Percentiles rank a stretch among this genome's conserved stretches.
These are phyloP conservation scores for Corythornis leucogaster DNA, from an alignment of 2,797 vertebrate genomes.

Conservation along the genomic window DNA sequence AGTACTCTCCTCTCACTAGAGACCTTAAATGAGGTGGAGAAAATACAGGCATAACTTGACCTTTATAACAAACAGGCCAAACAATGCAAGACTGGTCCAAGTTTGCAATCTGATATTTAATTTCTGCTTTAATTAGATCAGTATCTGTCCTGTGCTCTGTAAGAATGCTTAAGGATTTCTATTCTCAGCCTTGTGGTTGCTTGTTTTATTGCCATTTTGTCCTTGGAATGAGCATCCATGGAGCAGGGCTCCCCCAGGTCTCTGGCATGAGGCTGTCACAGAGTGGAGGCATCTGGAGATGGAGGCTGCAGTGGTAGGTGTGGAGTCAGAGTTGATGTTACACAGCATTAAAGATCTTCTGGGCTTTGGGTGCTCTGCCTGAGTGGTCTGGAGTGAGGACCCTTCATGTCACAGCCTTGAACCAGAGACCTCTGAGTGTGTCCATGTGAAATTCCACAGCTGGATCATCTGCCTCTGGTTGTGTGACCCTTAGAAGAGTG, in stretches of 20 bases:
- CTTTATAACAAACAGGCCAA: not conserved
- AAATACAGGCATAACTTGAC: not conserved
- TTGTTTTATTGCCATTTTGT: constrained; percentile 43
- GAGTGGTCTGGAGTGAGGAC: not conserved
- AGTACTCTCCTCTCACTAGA: not conserved
- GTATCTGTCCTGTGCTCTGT: not conserved
- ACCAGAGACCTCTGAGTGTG: not conserved
- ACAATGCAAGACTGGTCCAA: not conserved
- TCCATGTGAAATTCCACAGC: not conserved
- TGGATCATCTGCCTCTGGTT: not conserved
- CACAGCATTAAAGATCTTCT: not conserved
- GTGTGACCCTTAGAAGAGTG: not conserved
- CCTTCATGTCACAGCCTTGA: not conserved
- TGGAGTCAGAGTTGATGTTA: fast-evolving
- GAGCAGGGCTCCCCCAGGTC: not conserved
- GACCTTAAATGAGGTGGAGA: not conserved
- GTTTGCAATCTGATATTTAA: constrained; percentile 1
- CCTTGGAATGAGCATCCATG: not conserved
- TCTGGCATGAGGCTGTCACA: not conserved
- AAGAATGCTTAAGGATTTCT: not conserved
- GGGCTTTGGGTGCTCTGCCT: not conserved
- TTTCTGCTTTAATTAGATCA: not conserved
- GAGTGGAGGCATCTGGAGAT: not conserved
- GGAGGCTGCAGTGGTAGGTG: not conserved
- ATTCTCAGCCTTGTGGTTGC: not conserved